Percentiles rank a stretch among this genome's conserved stretches.
Conservation (phyloP, 2,113 vertebrate species). For the Montifringilla adamsi region DNA sequence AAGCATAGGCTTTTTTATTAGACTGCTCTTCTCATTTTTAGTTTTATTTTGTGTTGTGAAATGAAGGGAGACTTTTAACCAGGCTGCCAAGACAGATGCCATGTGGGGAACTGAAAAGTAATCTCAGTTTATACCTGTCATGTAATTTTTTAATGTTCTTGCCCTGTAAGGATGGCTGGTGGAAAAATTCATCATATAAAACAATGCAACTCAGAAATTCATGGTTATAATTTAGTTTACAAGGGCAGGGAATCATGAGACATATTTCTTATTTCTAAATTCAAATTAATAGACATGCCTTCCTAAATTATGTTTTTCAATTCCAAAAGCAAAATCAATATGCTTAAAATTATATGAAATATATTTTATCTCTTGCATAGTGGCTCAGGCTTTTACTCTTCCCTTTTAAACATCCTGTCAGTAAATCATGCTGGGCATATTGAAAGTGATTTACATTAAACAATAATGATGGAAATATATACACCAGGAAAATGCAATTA, state of each 20-base stretch:
- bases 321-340: constrained; percentile 16
- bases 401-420: background rate
- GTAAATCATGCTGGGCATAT: background rate
- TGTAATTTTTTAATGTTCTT: constrained; percentile 34
- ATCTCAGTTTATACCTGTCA: background rate
- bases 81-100: background rate
- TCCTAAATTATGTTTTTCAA: background rate
- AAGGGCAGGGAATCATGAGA: background rate
- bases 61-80: background rate
- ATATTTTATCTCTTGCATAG: background rate
- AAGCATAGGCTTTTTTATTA: background rate
- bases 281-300: background rate
- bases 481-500: background rate
- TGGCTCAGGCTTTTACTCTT: background rate
- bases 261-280: constrained; percentile 5
- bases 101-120: background rate
- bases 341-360: background rate
- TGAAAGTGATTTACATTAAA: background rate
- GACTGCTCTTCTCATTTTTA: background rate
- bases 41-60: background rate
- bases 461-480: background rate
- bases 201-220: constrained; percentile 1
- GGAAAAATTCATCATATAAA: background rate
- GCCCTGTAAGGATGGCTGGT: background rate
- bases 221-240: constrained; percentile 6